These are phyloP conservation scores for Balanococcus diminutus DNA, from an alignment of 2,888 invertebrate species.

Conservation along the genomic window DNA sequence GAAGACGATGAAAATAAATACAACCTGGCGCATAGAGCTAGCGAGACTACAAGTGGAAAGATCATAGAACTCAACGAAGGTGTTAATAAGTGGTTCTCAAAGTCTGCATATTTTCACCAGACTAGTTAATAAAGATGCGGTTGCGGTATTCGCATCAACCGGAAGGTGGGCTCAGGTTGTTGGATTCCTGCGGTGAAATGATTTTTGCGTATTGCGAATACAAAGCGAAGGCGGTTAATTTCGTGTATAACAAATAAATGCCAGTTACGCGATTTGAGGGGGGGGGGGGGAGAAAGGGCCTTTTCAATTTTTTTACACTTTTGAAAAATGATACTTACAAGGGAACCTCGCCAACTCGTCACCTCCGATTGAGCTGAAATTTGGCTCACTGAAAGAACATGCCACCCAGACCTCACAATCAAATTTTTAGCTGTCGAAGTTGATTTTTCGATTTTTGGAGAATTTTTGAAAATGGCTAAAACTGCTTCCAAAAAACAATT, in stretches of 20 bases:
- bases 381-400: too few species aligned
- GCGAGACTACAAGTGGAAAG: not conserved
- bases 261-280: not conserved
- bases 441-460: too few species aligned
- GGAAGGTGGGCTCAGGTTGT: conserved; percentile 23
- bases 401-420: too few species aligned
- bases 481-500: too few species aligned
- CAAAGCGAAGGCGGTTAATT: not conserved
- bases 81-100: conserved; percentile 12
- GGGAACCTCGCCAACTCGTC: too few species aligned
- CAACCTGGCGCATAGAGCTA: not conserved
- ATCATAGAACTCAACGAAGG: conserved; percentile 16
- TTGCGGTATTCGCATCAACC: not conserved
- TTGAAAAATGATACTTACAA: too few species aligned
- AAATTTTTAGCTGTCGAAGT: too few species aligned
- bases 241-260: not conserved
- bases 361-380: too few species aligned
- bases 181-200: not conserved
- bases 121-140: not conserved
- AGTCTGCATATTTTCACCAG: not conserved
- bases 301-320: too few species aligned
- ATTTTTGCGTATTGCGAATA: not conserved
- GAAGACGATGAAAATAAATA: not conserved
- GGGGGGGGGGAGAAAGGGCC: too few species aligned
- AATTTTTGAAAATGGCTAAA: too few species aligned